phyloP scores from a whole-genome alignment of 2,888 invertebrate genomes.

The Drosophila neutralis region DNA sequence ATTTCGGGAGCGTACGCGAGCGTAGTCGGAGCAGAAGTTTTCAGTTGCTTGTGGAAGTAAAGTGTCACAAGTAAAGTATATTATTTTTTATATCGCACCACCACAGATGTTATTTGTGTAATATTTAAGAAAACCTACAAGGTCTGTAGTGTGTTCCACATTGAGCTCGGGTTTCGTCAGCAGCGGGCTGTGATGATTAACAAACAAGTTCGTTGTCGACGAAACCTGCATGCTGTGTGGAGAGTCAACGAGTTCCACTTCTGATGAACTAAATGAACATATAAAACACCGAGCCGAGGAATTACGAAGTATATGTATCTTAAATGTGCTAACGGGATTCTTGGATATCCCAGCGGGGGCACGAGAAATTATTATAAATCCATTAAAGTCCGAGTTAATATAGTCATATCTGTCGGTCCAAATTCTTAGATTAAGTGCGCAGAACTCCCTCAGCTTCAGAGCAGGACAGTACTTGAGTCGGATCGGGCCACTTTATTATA shows the following conservation, averaged over 20 bases:
- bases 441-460: too few species aligned
- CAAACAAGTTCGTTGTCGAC: conserved; percentile 95
- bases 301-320: not conserved
- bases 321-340: not conserved
- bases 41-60: not conserved
- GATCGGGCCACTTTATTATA: too few species aligned
- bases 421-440: too few species aligned
- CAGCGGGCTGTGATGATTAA: conserved; percentile 89
- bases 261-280: not conserved
- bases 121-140: not conserved
- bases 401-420: too few species aligned
- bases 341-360: not conserved
- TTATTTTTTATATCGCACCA: too few species aligned
- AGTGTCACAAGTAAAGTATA: not conserved
- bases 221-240: conserved; percentile 96
- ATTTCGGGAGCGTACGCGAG: not conserved
- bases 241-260: conserved; percentile 48
- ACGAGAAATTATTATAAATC: not conserved
- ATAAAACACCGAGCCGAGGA: not conserved
- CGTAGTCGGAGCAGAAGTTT: not conserved
- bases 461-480: too few species aligned
- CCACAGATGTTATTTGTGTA: not conserved
- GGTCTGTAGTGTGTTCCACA: conserved; percentile 83
- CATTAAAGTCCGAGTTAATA: not conserved
- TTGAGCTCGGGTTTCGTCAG: conserved; percentile 95